Base-by-base conservation (phyloP, 2,888 invertebrate genomes). In the Drosophila formosana region DNA sequence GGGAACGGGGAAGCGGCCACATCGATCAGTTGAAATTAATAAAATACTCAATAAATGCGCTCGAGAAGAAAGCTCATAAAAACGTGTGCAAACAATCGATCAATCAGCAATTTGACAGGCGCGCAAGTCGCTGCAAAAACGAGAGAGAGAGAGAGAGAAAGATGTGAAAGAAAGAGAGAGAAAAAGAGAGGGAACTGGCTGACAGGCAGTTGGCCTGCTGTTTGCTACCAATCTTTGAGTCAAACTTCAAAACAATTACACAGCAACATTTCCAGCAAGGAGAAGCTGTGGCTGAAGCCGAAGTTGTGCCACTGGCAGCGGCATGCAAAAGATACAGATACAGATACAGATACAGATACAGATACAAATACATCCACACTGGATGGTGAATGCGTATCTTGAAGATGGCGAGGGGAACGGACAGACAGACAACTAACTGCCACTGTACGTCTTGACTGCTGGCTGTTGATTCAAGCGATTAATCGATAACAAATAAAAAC, bases 61-160 rank as follows among this genome's bases (percentile, higher is more conserved):
- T 72, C 69, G 67, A 80, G 75, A 78, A 69, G 81, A 78, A 80
- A 75, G 79, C 77, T 87, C 89, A 89, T 71, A 82, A 89, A 88
- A 82, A 87, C 72, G 89, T 84, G 89, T 84, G 89, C 88, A 89
- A 89, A 87, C 86, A 89, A 86, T 87, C 86, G 88, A 87, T 87
- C 86, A 87, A 89, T 89, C 89, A 89, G 55, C 34, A 53, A 73
- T 86, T 88, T 88, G 88, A 84, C 82, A 84, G 79, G 72, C 62
- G 52, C 62, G 74, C 77, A 71, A 75, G 73, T 67, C 72, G 71
- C 26, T 13, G 62, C 51, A 60, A 30, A 28, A 23, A 0, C 53
- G 64, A 23, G 39, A 23, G 1, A 18, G 53, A 23, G n/a, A 4
- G 11, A 25, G 7, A 11, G 11, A 6, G 34, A 34, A 8, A 11